Evolutionary conservation across 2,888 invertebrate genomes (phyloP).

Genomic region (Antheraea yamamai): DNA sequence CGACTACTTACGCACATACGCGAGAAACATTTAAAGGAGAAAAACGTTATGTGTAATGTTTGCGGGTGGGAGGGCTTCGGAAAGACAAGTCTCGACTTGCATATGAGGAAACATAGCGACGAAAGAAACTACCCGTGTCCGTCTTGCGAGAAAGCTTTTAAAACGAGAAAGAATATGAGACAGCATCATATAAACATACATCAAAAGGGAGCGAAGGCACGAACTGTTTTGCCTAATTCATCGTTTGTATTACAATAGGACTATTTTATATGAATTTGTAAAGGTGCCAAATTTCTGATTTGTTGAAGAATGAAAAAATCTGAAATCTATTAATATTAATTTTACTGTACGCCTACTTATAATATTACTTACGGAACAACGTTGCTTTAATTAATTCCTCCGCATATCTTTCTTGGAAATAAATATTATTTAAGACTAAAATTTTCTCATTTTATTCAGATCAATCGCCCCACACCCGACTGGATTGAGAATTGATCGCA

Average conservation of each 20-base stretch:
- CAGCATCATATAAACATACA: slow-evolving; percentile 34
- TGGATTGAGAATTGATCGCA: background rate
- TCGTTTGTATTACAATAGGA: slow-evolving; percentile 11
- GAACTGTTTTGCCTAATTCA: slow-evolving; percentile 14
- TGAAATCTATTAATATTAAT: background rate
- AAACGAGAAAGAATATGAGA: slow-evolving; percentile 33
- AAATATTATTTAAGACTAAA: background rate
- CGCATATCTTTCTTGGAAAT: background rate
- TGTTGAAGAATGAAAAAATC: background rate
- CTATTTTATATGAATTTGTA: background rate
- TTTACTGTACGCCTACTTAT: background rate
- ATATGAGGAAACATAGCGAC: slow-evolving; percentile 36
- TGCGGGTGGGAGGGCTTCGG: slow-evolving; percentile 48
- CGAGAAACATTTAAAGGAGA: slow-evolving; percentile 44
- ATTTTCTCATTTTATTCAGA: background rate
- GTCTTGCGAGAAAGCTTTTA: slow-evolving; percentile 32
- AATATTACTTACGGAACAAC: background rate
- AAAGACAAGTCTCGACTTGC: slow-evolving; percentile 30
- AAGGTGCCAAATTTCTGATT: background rate
- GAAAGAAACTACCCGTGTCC: slow-evolving; percentile 29
- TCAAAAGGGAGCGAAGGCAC: slow-evolving; percentile 21
- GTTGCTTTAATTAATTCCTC: background rate
- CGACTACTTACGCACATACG: slow-evolving; percentile 42
- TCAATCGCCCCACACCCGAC: background rate
- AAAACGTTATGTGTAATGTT: slow-evolving; percentile 55